Conservation (phyloP, 2,113 vertebrate genomes). For the Passer montanus region DNA sequence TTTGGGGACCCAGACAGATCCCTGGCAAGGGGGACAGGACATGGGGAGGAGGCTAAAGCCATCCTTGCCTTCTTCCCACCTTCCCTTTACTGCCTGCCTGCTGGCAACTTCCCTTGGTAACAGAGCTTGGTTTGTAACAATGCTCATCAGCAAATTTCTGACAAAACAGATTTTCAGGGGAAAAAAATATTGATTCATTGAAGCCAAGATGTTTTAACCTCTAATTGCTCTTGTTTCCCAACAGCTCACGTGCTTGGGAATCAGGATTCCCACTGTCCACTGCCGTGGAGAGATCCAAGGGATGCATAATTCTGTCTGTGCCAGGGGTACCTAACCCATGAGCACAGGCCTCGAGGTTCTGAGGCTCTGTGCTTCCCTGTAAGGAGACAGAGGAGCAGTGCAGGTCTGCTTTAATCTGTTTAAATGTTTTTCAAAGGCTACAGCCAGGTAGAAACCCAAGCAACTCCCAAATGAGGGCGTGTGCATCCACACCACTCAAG, state of each 20-base stretch:
- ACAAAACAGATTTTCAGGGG: background rate
- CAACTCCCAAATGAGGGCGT: background rate
- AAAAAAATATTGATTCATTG: background rate
- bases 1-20: background rate
- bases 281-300: background rate
- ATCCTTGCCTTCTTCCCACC: background rate
- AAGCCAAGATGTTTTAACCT: background rate
- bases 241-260: background rate
- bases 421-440: accelerated
- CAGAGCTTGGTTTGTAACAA: background rate
- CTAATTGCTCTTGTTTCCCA: background rate
- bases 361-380: background rate
- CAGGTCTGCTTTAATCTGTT: background rate
- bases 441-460: accelerated
- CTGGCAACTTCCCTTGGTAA: background rate
- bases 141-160: background rate
- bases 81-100: background rate
- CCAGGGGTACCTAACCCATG: accelerated
- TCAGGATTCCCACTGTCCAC: background rate
- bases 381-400: background rate
- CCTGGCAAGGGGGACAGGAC: background rate
- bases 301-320: background rate
- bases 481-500: accelerated
- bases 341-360: accelerated
- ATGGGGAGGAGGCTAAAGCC: background rate